Conservation (phyloP, 2,888 invertebrate species). For the Fissipunctia ypsillon region DNA sequence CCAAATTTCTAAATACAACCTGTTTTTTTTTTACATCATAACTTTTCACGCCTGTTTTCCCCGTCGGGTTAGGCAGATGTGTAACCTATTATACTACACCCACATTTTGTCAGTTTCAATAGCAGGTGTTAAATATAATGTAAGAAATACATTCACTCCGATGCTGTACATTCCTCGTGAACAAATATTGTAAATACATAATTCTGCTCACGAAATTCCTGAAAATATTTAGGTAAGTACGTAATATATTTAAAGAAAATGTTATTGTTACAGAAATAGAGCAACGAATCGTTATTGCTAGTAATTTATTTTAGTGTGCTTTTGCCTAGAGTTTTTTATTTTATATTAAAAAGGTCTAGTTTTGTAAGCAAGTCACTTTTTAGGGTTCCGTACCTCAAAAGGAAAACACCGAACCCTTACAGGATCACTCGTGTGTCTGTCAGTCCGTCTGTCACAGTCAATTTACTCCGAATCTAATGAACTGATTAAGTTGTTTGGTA, state of each 20-base stretch:
- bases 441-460: too few relatives aligned
- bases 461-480: too few relatives aligned
- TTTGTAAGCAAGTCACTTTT: conserved; percentile 37
- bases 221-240: conserved; percentile 45
- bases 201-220: conserved; percentile 12
- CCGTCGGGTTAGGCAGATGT: background rate
- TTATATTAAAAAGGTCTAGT: conserved; percentile 6
- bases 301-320: conserved; percentile 22
- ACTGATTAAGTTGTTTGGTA: too few relatives aligned
- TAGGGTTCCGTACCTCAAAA: too few relatives aligned
- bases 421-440: too few relatives aligned
- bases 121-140: too few relatives aligned
- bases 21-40: background rate
- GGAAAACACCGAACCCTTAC: too few relatives aligned
- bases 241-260: conserved; percentile 18
- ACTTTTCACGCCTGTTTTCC: background rate
- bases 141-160: background rate
- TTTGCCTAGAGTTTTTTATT: background rate
- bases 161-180: background rate
- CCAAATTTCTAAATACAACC: background rate
- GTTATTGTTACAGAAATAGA: conserved; percentile 34
- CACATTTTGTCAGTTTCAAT: background rate
- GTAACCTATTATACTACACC: background rate
- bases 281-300: background rate
- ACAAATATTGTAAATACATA: conserved; percentile 2